A percentile compares a stretch with the other conserved stretches of the same genome.
Conservation (phyloP, 2,113 vertebrate genomes). For the Piaya cayana region DNA sequence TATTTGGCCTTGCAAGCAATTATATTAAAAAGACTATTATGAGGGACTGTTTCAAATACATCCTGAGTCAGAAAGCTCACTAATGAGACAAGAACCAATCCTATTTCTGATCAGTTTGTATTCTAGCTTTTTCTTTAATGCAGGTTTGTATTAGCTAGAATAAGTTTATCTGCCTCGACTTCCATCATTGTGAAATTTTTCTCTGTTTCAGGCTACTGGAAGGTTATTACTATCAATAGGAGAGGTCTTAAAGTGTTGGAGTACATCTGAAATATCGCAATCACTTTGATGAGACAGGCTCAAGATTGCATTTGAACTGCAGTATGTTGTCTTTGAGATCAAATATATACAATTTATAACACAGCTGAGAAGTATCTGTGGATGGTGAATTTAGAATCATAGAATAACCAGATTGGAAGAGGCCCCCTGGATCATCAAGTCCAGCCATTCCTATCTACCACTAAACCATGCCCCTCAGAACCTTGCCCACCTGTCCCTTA, state of each 20-base stretch:
- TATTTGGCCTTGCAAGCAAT: neutral
- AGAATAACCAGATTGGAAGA: no score
- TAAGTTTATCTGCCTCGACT: neutral
- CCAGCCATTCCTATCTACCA: no score
- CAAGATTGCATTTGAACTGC: neutral
- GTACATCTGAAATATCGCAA: neutral
- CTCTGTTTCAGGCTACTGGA: neutral
- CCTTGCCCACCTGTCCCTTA: no score
- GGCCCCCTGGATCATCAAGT: no score
- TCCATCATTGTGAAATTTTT: neutral
- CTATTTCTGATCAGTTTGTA: neutral
- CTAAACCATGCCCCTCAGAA: no score
- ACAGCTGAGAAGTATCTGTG: neutral
- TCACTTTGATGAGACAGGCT: neutral
- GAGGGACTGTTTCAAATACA: neutral
- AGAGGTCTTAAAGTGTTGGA: neutral
- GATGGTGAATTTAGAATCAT: no score
- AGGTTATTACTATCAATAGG: neutral
- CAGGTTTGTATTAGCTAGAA: neutral
- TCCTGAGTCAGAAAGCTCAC: neutral
- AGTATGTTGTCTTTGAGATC: constrained; percentile 1
- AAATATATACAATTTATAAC: constrained; percentile 2
- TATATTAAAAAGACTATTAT: neutral
- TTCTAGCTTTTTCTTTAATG: neutral
- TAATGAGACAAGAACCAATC: neutral